Evolutionary conservation across 2,113 vertebrate species (phyloP).

Genomic region (Deroptyus accipitrinus): DNA sequence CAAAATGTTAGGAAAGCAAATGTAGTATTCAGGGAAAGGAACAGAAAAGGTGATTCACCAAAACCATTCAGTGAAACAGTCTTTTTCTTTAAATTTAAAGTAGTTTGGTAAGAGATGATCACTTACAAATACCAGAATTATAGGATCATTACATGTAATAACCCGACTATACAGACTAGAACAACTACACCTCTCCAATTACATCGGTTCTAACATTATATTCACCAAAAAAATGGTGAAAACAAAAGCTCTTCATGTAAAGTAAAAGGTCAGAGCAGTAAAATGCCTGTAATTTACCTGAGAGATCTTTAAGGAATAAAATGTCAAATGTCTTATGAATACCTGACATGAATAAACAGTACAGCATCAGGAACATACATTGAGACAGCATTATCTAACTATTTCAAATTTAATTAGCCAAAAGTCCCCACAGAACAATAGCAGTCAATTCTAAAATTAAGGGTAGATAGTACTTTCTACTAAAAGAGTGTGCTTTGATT

Average conservation of each 20-base stretch:
- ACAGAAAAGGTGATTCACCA: conserved; percentile 33
- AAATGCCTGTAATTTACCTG: conserved; percentile 51
- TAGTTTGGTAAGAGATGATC: conserved; percentile 28
- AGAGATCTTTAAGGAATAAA: conserved; percentile 49
- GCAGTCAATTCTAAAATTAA: background rate
- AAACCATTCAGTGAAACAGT: conserved; percentile 27
- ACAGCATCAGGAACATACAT: background rate
- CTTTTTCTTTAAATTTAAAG: conserved; percentile 34
- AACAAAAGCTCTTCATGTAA: conserved; percentile 41
- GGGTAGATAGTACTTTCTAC: background rate
- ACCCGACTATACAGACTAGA: background rate
- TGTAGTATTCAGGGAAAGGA: conserved; percentile 4
- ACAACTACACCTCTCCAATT: conserved; percentile 16
- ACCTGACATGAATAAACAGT: conserved; percentile 42
- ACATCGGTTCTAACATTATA: background rate
- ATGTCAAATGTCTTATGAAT: conserved; percentile 46
- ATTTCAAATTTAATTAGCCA: conserved; percentile 44
- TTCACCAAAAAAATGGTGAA: conserved; percentile 17
- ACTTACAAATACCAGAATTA: conserved; percentile 9
- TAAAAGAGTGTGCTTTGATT: background rate
- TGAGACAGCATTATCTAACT: conserved; percentile 5
- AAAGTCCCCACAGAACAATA: background rate
- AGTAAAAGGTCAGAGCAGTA: conserved; percentile 52
- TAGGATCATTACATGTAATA: conserved; percentile 41
- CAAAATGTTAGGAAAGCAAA: conserved; percentile 61